Conservation (phyloP, 2,113 vertebrate genomes). For the Xiphophorus couchianus region DNA sequence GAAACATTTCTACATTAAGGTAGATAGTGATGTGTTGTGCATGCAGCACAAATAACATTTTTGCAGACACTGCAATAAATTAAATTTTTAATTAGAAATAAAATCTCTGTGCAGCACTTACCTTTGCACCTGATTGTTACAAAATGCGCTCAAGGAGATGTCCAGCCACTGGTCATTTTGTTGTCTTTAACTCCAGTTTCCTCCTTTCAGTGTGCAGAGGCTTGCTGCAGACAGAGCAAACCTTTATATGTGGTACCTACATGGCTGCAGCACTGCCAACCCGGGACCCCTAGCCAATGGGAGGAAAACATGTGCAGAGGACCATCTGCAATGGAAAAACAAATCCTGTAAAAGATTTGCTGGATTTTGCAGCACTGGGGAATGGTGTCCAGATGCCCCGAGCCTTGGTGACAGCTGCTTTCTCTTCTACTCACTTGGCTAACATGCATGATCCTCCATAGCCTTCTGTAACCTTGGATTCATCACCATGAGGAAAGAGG, state of each 20-base stretch:
- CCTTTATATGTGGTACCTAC: slow-evolving; percentile 68
- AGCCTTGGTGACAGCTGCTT: slow-evolving; percentile 74
- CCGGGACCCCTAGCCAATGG: slow-evolving; percentile 70
- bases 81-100: not conserved
- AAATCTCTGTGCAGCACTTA: slow-evolving; percentile 26
- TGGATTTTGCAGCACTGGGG: slow-evolving; percentile 67
- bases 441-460: slow-evolving; percentile 18
- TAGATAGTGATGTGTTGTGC: too few relatives aligned
- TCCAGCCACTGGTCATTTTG: not conserved
- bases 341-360: slow-evolving; percentile 81
- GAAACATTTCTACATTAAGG: not conserved
- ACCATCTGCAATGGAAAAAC: slow-evolving; percentile 84
- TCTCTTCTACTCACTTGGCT: slow-evolving; percentile 51
- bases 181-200: slow-evolving; percentile 13
- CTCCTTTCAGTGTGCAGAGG: slow-evolving; percentile 20
- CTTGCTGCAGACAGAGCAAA: slow-evolving; percentile 27
- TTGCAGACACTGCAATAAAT: not conserved
- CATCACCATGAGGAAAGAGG: slow-evolving; percentile 12
- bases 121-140: slow-evolving; percentile 21
- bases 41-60: not conserved
- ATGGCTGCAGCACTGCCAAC: slow-evolving; percentile 47
- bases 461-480: slow-evolving; percentile 23
- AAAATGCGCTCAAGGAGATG: not conserved
- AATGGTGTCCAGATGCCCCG: slow-evolving; percentile 71
- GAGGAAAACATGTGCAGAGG: slow-evolving; percentile 76